Evolutionary conservation across 1,140 invertebrate genomes (phyloP).

Genomic region (Drosophila rufa): DNA sequence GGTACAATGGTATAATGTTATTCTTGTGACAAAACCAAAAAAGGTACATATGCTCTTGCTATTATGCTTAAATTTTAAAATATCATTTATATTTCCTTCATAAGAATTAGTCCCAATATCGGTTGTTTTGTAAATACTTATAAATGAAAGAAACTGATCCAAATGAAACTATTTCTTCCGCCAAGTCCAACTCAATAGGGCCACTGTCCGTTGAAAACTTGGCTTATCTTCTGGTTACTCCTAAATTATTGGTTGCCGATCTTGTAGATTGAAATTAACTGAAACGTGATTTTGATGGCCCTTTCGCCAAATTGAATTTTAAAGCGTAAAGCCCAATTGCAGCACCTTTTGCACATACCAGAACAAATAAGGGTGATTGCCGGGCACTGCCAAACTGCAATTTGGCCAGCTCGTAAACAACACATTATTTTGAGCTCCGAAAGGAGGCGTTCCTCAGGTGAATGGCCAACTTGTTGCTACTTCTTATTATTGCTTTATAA

Average conservation of each 20-base stretch:
- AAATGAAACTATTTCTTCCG: neutral
- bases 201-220: constrained; percentile 5
- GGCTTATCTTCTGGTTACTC: constrained; percentile 1
- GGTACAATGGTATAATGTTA: no score
- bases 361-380: constrained; percentile 53
- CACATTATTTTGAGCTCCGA: constrained; percentile 43
- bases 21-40: no score
- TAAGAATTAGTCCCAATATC: no score
- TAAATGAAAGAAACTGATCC: no score
- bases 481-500: constrained; percentile 75
- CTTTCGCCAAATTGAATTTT: constrained; percentile 50
- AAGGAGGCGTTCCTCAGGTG: constrained; percentile 51
- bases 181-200: neutral
- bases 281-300: constrained; percentile 28
- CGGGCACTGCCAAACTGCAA: constrained; percentile 16
- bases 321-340: constrained; percentile 48
- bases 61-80: no score
- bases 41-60: no score
- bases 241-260: constrained; percentile 33
- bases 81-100: no score
- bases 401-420: constrained; percentile 51
- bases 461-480: constrained; percentile 56
- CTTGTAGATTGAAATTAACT: constrained; percentile 14
- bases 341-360: constrained; percentile 19
- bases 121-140: no score